A percentile compares a stretch with the other conserved stretches of the same genome.
Conservation (phyloP, 2,113 vertebrate genomes). For the Capreolus pygargus region DNA sequence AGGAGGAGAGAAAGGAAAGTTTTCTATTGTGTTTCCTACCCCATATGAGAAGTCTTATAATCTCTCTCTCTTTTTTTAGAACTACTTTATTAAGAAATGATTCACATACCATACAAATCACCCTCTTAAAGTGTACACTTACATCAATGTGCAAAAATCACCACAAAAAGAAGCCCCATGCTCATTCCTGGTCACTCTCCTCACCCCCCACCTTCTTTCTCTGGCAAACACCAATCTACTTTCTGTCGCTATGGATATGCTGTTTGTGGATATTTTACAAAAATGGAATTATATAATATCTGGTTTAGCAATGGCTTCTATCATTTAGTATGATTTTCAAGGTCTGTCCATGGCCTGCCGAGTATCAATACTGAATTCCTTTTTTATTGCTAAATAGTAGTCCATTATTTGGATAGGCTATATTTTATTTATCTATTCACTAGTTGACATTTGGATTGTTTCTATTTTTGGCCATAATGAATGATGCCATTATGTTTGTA, state of each 20-base stretch:
- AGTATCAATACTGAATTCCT: not conserved
- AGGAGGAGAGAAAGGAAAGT: not conserved
- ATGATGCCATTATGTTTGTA: not conserved
- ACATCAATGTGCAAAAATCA: not conserved
- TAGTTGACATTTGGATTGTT: not conserved
- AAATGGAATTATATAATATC: not conserved
- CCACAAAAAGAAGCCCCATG: not conserved
- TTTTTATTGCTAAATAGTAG: not conserved
- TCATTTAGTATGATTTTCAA: not conserved
- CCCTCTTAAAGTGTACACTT: not conserved
- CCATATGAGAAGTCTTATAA: not conserved
- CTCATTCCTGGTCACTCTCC: not conserved
- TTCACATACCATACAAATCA: not conserved
- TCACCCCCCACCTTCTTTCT: not conserved
- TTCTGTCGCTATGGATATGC: not conserved
- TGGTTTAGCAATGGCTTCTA: not conserved
- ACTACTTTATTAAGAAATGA: not conserved
- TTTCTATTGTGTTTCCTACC: not conserved
- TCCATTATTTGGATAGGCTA: not conserved
- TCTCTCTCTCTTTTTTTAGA: not conserved
- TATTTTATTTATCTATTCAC: not conserved
- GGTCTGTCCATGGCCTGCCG: accelerated
- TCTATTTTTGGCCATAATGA: not conserved
- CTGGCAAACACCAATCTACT: not conserved
- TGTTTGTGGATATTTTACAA: not conserved